Conservation (phyloP, 1,140 invertebrate species). For the Oryzaephilus surinamensis region DNA sequence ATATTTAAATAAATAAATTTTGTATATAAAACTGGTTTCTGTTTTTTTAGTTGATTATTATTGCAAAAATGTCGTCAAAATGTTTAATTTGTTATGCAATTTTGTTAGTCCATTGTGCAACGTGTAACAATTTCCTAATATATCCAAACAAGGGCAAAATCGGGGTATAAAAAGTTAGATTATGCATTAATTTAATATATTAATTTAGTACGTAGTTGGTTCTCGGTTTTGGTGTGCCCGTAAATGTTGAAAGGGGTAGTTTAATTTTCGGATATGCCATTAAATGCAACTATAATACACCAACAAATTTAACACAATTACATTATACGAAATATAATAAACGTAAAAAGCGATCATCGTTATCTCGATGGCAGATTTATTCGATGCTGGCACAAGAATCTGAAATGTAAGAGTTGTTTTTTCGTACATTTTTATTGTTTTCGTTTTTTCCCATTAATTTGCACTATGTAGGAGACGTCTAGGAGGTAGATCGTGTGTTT, state of each 20-base stretch:
- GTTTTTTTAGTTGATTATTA: too few species aligned
- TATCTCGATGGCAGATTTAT: slow-evolving; percentile 11
- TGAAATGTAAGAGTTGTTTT: slow-evolving; percentile 5
- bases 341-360: slow-evolving; percentile 1
- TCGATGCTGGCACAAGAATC: slow-evolving; percentile 3
- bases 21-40: too few species aligned
- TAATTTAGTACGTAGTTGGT: too few species aligned
- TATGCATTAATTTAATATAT: too few species aligned
- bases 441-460: too few species aligned
- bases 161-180: too few species aligned
- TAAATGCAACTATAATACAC: slow-evolving; percentile 2
- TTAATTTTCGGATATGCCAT: slow-evolving; percentile 4
- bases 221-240: slow-evolving; percentile 4
- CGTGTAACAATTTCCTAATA: too few species aligned
- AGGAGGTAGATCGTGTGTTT: slow-evolving; percentile 54
- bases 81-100: too few species aligned
- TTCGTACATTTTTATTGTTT: slow-evolving; percentile 4
- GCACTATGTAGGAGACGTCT: slow-evolving; percentile 5
- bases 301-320: neutral
- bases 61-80: too few species aligned
- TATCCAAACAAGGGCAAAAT: too few species aligned
- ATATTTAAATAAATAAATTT: too few species aligned
- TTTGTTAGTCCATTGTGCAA: too few species aligned
- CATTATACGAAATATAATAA: neutral
- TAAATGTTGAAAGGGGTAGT: slow-evolving; percentile 2